phyloP scores from a whole-genome alignment of 2,888 invertebrate genomes.

The Pemphredon lugubris region DNA sequence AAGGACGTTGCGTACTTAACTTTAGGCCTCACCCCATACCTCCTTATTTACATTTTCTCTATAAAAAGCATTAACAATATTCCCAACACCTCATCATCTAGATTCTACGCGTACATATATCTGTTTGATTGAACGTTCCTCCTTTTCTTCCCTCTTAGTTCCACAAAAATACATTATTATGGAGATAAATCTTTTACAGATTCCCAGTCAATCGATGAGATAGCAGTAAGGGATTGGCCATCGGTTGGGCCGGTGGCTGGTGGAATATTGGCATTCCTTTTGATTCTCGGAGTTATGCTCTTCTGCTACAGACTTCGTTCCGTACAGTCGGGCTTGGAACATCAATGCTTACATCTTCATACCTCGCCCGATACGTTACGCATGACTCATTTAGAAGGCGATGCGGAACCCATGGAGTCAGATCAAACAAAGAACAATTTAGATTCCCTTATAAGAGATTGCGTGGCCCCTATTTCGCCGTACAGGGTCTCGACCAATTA shows the following conservation, averaged over 20 bases:
- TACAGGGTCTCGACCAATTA: constrained; percentile 93
- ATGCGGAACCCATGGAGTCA: constrained; percentile 82
- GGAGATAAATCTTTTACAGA: too few species aligned
- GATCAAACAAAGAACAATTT: constrained; percentile 81
- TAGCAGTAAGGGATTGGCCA: constrained; percentile 79
- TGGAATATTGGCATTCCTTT: constrained; percentile 90
- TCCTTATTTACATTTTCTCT: too few species aligned
- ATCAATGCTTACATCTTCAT: constrained; percentile 79
- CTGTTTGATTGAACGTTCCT: too few species aligned
- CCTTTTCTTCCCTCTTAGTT: too few species aligned
- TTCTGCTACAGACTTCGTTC: constrained; percentile 89
- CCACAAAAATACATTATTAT: too few species aligned
- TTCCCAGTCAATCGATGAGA: constrained; percentile 78
- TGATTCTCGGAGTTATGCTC: constrained; percentile 90
- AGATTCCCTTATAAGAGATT: constrained; percentile 86
- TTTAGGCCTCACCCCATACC: too few species aligned
- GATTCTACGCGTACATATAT: too few species aligned
- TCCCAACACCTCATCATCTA: too few species aligned
- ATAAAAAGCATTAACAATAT: too few species aligned
- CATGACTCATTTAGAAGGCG: constrained; percentile 88
- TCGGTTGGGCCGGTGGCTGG: constrained; percentile 94
- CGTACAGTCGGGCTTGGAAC: constrained; percentile 83
- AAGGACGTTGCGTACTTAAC: too few species aligned
- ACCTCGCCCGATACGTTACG: constrained; percentile 85
- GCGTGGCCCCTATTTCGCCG: constrained; percentile 90